Evolutionary conservation across 2,797 vertebrate species (phyloP).

Genomic region (Prionace glauca): DNA sequence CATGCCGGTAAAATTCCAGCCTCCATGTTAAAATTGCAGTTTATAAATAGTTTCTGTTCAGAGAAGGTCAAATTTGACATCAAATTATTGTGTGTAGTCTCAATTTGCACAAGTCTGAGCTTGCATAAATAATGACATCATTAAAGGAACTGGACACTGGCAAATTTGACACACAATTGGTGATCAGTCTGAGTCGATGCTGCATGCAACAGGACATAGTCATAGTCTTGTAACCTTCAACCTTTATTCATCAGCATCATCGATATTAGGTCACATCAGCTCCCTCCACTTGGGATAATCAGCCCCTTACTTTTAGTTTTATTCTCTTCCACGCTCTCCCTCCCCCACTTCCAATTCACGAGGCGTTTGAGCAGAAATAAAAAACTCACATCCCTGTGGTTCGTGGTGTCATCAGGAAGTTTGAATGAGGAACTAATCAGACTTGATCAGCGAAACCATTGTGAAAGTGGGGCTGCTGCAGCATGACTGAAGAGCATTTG

Average conservation of each 20-base stretch:
- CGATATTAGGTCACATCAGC: not conserved
- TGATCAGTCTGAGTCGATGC: not conserved
- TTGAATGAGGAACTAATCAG: constrained; percentile 13
- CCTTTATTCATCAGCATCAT: not conserved
- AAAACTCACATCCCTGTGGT: not conserved
- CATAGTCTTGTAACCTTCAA: not conserved
- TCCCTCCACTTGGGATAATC: not conserved
- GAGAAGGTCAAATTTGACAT: not conserved
- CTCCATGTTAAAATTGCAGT: not conserved
- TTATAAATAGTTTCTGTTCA: not conserved
- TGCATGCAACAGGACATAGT: not conserved
- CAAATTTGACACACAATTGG: not conserved
- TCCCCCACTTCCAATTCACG: no score
- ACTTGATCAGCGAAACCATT: not conserved
- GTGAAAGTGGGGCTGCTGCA: not conserved
- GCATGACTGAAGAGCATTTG: not conserved
- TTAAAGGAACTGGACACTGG: not conserved
- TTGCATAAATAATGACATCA: not conserved
- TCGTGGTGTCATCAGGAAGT: constrained; percentile 18
- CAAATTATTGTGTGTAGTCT: not conserved
- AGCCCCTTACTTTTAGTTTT: not conserved
- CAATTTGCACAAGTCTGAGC: not conserved
- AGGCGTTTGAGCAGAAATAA: not conserved
- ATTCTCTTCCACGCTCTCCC: no score
- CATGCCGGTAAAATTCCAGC: no score